These are phyloP conservation scores for Conus betulinus DNA, from an alignment of 1,140 invertebrate species.

Conservation along the genomic window DNA sequence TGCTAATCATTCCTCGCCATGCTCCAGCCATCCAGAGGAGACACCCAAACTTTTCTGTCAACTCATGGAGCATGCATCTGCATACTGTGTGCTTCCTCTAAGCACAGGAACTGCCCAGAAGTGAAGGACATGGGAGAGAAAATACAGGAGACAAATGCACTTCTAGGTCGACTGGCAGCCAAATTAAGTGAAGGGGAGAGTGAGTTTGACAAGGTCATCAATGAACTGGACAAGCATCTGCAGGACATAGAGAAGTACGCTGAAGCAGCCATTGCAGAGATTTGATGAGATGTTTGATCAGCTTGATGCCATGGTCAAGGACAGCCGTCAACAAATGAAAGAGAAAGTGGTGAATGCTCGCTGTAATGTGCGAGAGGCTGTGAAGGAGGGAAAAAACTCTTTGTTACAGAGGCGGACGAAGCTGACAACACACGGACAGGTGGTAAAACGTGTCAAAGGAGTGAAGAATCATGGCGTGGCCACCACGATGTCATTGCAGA, in stretches of 20 bases:
- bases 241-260: neutral
- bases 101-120: conserved; percentile 1
- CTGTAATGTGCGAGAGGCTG: neutral
- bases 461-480: neutral
- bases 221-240: neutral
- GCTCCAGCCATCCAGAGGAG: neutral
- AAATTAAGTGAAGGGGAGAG: neutral
- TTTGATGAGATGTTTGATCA: neutral
- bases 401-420: neutral
- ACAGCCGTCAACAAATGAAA: neutral
- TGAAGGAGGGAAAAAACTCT: neutral
- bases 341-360: neutral
- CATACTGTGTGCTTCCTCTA: neutral
- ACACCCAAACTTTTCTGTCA: neutral
- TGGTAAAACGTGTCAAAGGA: neutral
- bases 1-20: neutral
- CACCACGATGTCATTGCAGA: neutral
- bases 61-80: conserved; percentile 18
- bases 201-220: neutral
- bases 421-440: conserved; percentile 4
- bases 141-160: neutral
- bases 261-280: neutral
- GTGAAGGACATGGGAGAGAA: neutral
- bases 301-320: neutral
- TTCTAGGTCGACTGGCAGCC: neutral